phyloP scores from a whole-genome alignment of 2,797 vertebrate species.

The Myoxocephalus aenaeus region DNA sequence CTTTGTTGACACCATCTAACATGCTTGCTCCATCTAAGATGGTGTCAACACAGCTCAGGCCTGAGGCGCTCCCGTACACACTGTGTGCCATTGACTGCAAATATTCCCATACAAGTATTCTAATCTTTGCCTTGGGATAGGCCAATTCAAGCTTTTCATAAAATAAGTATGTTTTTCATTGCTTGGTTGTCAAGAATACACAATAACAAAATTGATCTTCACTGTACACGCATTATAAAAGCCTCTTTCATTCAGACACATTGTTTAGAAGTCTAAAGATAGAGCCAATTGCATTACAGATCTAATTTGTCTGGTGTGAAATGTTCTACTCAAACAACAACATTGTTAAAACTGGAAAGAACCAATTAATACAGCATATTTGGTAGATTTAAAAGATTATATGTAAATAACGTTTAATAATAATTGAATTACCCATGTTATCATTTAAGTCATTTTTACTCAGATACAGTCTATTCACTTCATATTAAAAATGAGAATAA shows the following conservation, averaged over 20 bases:
- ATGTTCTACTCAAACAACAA: neutral
- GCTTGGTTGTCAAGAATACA: slow-evolving; percentile 18
- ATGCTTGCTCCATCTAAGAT: too few relatives aligned
- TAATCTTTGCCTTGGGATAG: slow-evolving; percentile 35
- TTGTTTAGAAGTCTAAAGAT: slow-evolving; percentile 5
- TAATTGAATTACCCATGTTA: neutral
- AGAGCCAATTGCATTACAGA: neutral
- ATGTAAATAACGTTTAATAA: neutral
- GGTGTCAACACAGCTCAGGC: slow-evolving; percentile 24
- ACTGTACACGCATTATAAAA: slow-evolving; percentile 6
- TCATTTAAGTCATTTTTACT: neutral
- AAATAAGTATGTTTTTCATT: slow-evolving; percentile 17
- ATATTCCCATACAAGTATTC: slow-evolving; percentile 24
- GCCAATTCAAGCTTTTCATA: slow-evolving; percentile 39
- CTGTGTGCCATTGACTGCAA: slow-evolving; percentile 32
- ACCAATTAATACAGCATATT: neutral
- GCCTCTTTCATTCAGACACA: slow-evolving; percentile 3
- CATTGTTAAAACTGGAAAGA: neutral
- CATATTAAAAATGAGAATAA: neutral
- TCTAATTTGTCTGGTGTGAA: slow-evolving; percentile 4
- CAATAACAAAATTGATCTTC: neutral
- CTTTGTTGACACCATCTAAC: slow-evolving; percentile 10
- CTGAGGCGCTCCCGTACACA: slow-evolving; percentile 14
- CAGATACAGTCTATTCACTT: neutral
- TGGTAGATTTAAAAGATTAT: neutral